Percentiles rank a stretch among this genome's conserved stretches.
Evolutionary conservation across 2,113 vertebrate species (phyloP).

Genomic region (Solea senegalensis): DNA sequence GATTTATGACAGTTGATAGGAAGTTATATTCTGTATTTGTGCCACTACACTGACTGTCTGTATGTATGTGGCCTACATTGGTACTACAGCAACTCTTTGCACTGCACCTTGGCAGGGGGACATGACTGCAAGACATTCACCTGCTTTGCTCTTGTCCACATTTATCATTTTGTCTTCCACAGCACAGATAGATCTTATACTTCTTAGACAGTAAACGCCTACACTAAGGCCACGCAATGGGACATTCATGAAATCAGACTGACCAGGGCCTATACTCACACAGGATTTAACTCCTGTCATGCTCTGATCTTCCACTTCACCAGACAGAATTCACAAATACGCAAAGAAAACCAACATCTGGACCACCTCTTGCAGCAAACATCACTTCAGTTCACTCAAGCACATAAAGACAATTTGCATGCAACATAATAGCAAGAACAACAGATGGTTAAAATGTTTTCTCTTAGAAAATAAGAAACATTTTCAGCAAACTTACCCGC

Average conservation of each 20-base stretch:
- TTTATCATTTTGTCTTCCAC: slow-evolving; percentile 8
- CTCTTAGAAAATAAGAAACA: not conserved
- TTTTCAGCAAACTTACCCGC: slow-evolving; percentile 62
- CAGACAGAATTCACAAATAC: not conserved
- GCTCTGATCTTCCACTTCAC: not conserved
- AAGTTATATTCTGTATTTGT: not conserved
- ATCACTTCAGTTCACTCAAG: slow-evolving; percentile 8
- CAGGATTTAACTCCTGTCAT: not conserved
- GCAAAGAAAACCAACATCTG: slow-evolving; percentile 17
- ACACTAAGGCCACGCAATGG: not conserved
- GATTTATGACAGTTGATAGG: not conserved
- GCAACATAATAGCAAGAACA: not conserved
- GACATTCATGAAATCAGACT: not conserved
- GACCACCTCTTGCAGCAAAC: slow-evolving; percentile 7
- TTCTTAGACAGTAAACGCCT: too few species aligned
- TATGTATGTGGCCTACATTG: not conserved
- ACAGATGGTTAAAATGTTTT: not conserved
- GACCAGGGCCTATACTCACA: slow-evolving; percentile 13
- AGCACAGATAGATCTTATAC: not conserved
- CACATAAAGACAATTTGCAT: not conserved
- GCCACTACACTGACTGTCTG: not conserved
- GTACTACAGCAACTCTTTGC: not conserved
- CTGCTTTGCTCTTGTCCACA: slow-evolving; percentile 11
- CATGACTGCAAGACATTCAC: not conserved
- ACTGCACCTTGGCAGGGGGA: not conserved